Percentiles rank a stretch among this genome's conserved stretches.
Conservation (phyloP, 2,113 vertebrate genomes). For the Gadus chalcogrammus region DNA sequence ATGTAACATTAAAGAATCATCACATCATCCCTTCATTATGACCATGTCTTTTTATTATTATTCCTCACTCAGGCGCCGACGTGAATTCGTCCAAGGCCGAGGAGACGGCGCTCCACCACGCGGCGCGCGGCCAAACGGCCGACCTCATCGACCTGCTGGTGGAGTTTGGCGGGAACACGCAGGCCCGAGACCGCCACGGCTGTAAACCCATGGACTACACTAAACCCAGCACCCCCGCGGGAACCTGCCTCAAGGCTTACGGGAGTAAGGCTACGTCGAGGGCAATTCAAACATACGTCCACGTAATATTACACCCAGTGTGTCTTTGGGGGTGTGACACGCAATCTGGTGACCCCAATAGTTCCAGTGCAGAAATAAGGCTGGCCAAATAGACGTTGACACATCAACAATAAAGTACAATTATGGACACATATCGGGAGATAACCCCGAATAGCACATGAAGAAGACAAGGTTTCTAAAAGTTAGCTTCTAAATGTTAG, state of each 20-base stretch:
- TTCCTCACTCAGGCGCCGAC: slow-evolving; percentile 73
- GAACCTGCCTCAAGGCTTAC: slow-evolving; percentile 75
- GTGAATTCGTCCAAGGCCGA: slow-evolving; percentile 89
- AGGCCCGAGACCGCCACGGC: slow-evolving; percentile 78
- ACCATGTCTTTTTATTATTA: background rate
- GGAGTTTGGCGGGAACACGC: slow-evolving; percentile 84
- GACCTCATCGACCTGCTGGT: slow-evolving; percentile 84
- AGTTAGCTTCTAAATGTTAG: too few species aligned
- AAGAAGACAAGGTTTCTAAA: too few species aligned
- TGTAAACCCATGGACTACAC: slow-evolving; percentile 81
- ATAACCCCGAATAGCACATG: background rate
- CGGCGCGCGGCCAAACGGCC: slow-evolving; percentile 74
- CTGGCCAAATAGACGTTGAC: too few species aligned
- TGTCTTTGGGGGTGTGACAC: too few species aligned
- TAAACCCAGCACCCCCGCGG: slow-evolving; percentile 63
- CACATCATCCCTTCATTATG: too few species aligned
- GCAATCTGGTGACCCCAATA: too few species aligned
- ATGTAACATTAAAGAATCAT: too few species aligned
- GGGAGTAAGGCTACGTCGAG: slow-evolving; percentile 70
- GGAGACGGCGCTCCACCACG: slow-evolving; percentile 85
- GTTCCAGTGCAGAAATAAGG: too few species aligned
- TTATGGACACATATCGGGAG: background rate
- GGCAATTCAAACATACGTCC: background rate
- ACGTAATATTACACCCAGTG: background rate
- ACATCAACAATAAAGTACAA: too few species aligned